Evolutionary conservation across 2,113 vertebrate species (phyloP), one percentile per base, ranked within the genome.

Genomic region (Cyanoliseus patagonus): DNA sequence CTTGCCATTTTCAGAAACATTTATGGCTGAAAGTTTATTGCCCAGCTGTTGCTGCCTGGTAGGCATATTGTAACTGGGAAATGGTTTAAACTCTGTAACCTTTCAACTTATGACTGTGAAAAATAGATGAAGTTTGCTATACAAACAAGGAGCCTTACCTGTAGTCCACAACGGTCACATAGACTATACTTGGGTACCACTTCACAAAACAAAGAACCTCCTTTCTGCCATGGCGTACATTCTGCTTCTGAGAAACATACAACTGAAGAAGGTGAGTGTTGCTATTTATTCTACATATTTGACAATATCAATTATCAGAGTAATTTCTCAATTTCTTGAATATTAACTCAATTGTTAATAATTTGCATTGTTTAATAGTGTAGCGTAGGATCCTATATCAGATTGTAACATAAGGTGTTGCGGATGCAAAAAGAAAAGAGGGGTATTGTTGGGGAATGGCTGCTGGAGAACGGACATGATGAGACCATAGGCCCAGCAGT

Each of bases 11-110:
- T 74, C 55, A 79, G 86, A 90, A 86, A 73, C 80, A 35, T 83
- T 95, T 84, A 75, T 49, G 37, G 84, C 77, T 87, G 4, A 33
- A 92, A 89, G 37, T 91, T 91, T 82, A 97, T 96, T 90, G 75
- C 76, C 82, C 93, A 96, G 83, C 78, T 95, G 89, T 95, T 97
- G 83, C 72, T 95, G 94, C 37, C 73, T 95, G 68, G 66, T 95
- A 82, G 86, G 70, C 24, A 4, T 42, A 63, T 66, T 90, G n/a
- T 95, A 92, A 84, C 69, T 87, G 52, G 91, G 67, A 86, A 94
- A 86, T 44, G 90, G n/a, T 74, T 95, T 93, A 88, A 88, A 84
- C 30, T 57, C 84, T 31, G 24, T 81, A 79, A 87, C 86, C 84
- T 92, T 85, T 92, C 11, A 30, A 19, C 77, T 82, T 67, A 53